Evolutionary conservation across 2,888 invertebrate genomes (phyloP).

Genomic region (Polydrusus cervinus): DNA sequence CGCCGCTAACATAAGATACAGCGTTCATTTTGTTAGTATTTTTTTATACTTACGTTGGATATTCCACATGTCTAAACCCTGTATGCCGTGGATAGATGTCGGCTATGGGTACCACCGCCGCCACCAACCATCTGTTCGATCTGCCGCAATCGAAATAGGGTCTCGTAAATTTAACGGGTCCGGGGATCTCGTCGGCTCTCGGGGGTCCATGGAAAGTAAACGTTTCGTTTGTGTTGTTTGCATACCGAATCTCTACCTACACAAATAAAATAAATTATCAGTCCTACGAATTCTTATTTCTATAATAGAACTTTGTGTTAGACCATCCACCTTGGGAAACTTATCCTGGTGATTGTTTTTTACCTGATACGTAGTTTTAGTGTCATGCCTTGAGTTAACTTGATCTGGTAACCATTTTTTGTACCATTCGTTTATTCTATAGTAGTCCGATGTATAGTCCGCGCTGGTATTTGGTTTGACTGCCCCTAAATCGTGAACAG

Average conservation of each 20-base stretch:
- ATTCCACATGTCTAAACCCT: constrained; percentile 93
- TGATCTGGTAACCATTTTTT: constrained; percentile 92
- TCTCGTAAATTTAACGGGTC: constrained; percentile 94
- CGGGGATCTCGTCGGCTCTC: constrained; percentile 91
- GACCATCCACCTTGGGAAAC: too few relatives aligned
- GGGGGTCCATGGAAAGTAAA: constrained; percentile 96
- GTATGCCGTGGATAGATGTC: constrained; percentile 97
- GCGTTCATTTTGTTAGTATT: too few relatives aligned
- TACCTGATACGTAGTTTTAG: constrained; percentile 91
- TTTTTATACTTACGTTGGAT: constrained; percentile 84
- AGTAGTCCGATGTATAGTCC: constrained; percentile 94
- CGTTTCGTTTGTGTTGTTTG: constrained; percentile 96
- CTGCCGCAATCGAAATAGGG: constrained; percentile 98
- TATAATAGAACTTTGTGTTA: too few relatives aligned
- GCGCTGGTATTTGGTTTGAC: constrained; percentile 82
- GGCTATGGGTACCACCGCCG: constrained; percentile 94
- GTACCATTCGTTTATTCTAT: constrained; percentile 96
- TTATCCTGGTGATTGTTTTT: neutral
- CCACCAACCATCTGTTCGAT: constrained; percentile 96
- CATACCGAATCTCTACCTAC: constrained; percentile 85
- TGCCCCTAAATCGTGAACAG: constrained; percentile 89
- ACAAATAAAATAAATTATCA: neutral
- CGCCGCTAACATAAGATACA: too few relatives aligned
- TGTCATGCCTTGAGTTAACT: constrained; percentile 86
- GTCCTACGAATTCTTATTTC: neutral